A percentile compares a stretch with the other conserved stretches of the same genome.
Conservation (phyloP, 2,888 invertebrate species). For the Cistogaster globosa region DNA sequence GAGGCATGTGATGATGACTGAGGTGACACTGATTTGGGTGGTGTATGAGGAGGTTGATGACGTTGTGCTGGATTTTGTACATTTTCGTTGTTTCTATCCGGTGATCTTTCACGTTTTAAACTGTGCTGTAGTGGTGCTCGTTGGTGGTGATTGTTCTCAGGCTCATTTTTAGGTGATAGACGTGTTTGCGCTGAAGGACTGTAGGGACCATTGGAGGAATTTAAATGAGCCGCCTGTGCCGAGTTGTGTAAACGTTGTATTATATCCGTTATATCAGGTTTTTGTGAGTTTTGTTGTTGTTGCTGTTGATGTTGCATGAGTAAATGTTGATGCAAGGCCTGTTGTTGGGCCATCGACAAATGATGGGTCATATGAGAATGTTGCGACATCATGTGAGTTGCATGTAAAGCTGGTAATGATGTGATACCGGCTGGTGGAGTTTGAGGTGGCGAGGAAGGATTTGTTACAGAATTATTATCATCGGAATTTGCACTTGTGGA, state of each 20-base stretch:
- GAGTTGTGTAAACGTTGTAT: conserved; percentile 80
- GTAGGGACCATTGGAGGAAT: conserved; percentile 73
- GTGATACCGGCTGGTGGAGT: conserved; percentile 75
- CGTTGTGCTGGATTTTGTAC: conserved; percentile 81
- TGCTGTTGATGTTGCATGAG: conserved; percentile 75
- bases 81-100: conserved; percentile 77
- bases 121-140: conserved; percentile 60
- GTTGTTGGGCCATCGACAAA: conserved; percentile 79
- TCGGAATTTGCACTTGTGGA: conserved; percentile 68
- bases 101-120: conserved; percentile 81
- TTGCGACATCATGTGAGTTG: conserved; percentile 72
- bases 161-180: conserved; percentile 72
- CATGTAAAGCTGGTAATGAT: conserved; percentile 68
- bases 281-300: conserved; percentile 73
- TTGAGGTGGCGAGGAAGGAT: conserved; percentile 79
- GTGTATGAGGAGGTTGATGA: conserved; percentile 81
- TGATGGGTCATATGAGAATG: conserved; percentile 75
- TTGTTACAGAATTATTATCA: conserved; percentile 59
- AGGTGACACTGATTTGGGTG: conserved; percentile 81
- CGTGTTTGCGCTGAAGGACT: conserved; percentile 76
- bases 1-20: conserved; percentile 79
- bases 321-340: conserved; percentile 79
- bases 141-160: conserved; percentile 22
- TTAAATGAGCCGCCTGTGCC: conserved; percentile 75
- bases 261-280: conserved; percentile 81